Evolutionary conservation across 1,140 invertebrate species (phyloP), one percentile per base, ranked within the genome.

Genomic region (Eueides isabella): DNA sequence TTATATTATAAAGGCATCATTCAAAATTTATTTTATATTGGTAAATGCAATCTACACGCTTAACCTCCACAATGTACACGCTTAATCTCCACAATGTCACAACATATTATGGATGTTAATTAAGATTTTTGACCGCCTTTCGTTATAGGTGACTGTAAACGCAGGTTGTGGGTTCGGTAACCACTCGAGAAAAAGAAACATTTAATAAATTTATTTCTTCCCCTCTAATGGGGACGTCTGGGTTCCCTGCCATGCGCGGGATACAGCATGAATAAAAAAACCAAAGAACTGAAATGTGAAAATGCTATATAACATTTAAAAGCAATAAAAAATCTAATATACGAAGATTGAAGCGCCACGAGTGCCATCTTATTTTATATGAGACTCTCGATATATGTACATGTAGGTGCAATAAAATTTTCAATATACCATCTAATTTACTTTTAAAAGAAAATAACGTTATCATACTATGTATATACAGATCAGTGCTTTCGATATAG

Each of bases 251-350:
- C n/a, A n/a, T n/a, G n/a, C n/a, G n/a, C n/a, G n/a, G n/a, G n/a
- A n/a, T n/a, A n/a, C n/a, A n/a, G n/a, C n/a, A n/a, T n/a, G n/a
- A n/a, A n/a, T n/a, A n/a, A n/a, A n/a, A n/a, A n/a, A n/a, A n/a
- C n/a, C n/a, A n/a, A n/a, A n/a, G n/a, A n/a, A n/a, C n/a, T n/a
- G n/a, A 44, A 19, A 44, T 5, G 7, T 19, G 41, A 19, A 44
- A 5, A 16, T 6, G 7, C 41, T 19, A 19, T 55, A 55, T 19
- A 44, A 12, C 9, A 26, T 55, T 71, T 64, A 71, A 71, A 71
- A 63, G 61, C 23, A 44, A 33, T 48, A 71, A 48, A 71, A 26
- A 48, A 71, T 71, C 19, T 38, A 71, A 71, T 65, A 71, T 65
- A 23, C 7, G 19, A 26, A 55, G 23, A 26, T 55, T 33, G 55